Conservation (phyloP, 64 coral and sea anemone genomes). For the Trachythela sp. region DNA sequence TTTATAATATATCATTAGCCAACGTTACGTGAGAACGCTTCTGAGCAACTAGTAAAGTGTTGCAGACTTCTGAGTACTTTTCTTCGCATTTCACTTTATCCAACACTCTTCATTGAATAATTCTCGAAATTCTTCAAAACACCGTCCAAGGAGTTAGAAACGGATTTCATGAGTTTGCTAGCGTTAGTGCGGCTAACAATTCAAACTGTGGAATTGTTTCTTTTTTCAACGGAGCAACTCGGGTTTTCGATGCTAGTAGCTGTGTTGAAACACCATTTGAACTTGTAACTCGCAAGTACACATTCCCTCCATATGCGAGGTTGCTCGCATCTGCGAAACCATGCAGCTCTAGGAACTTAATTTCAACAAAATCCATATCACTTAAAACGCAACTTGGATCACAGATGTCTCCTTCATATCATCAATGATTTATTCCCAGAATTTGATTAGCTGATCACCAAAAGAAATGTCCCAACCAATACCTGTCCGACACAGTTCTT, state of each 20-base stretch:
- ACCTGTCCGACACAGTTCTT: constrained; percentile 24
- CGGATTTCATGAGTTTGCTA: background rate
- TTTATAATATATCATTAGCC: background rate
- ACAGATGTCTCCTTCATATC: constrained; percentile 6
- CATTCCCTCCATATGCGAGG: background rate
- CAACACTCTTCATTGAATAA: constrained; percentile 40
- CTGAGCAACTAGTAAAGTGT: background rate
- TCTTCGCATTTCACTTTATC: background rate
- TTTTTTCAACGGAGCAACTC: background rate
- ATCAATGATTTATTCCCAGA: constrained; percentile 10
- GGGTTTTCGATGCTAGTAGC: background rate
- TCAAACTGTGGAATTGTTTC: background rate
- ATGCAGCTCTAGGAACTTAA: constrained; percentile 19
- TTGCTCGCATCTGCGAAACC: constrained; percentile 24
- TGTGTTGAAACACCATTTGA: background rate
- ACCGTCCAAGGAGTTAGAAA: background rate
- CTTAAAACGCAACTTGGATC: background rate
- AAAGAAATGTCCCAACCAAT: constrained; percentile 23
- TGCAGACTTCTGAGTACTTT: background rate
- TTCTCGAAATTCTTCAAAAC: background rate
- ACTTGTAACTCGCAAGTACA: background rate
- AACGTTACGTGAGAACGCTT: background rate
- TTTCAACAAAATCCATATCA: background rate
- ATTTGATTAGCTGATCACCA: background rate
- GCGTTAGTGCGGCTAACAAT: background rate